Percentiles rank a stretch among this genome's conserved stretches.
Conservation (phyloP, 2,113 vertebrate genomes). For the Polypterus bichir region DNA sequence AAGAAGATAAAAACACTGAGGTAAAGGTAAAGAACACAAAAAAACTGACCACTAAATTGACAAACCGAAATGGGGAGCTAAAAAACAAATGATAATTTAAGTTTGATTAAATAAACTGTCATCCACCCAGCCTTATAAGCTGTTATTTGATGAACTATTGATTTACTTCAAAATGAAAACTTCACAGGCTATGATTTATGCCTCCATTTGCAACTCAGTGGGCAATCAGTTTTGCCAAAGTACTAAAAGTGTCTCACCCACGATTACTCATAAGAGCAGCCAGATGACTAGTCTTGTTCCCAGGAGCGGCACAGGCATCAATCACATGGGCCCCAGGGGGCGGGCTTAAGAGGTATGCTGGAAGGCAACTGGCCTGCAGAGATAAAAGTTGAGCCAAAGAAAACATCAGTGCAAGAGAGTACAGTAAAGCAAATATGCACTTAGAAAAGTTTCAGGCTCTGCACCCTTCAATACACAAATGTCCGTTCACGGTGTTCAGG, state of each 20-base stretch:
- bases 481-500: too few relatives aligned
- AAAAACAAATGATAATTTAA: not conserved
- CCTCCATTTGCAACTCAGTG: too few relatives aligned
- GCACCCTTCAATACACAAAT: too few relatives aligned
- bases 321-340: conserved; percentile 58
- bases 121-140: too few relatives aligned
- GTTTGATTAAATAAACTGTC: too few relatives aligned
- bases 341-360: conserved; percentile 64
- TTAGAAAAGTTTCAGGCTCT: too few relatives aligned
- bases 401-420: too few relatives aligned
- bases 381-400: not conserved
- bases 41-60: not conserved
- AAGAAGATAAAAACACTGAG: not conserved
- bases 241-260: conserved; percentile 48
- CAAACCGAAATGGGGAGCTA: not conserved
- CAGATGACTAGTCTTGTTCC: conserved; percentile 90
- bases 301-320: conserved; percentile 83
- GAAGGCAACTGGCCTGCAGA: conserved; percentile 77
- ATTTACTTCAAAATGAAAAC: too few relatives aligned
- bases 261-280: conserved; percentile 81
- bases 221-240: not conserved
- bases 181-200: too few relatives aligned
- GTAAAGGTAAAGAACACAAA: not conserved
- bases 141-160: too few relatives aligned
- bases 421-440: too few relatives aligned